These are phyloP conservation scores for Ptyas mucosa DNA, from an alignment of 2,113 vertebrate species.

Conservation along the genomic window DNA sequence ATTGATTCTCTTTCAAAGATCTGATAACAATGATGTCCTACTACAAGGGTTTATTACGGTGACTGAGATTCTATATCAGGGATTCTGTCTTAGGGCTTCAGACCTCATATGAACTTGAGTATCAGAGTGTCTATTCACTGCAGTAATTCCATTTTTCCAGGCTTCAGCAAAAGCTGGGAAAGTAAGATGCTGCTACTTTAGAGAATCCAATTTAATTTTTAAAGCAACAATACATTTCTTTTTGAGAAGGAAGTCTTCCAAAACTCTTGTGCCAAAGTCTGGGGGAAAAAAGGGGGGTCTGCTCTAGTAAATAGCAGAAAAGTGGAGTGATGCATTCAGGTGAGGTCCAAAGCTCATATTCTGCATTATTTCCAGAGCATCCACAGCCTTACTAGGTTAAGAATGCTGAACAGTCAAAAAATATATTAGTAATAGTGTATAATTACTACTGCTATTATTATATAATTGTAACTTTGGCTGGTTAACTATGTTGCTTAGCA, in stretches of 20 bases:
- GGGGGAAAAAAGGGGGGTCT: background rate
- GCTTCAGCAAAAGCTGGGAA: background rate
- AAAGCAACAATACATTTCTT: background rate
- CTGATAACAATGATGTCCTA: background rate
- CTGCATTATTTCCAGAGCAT: background rate
- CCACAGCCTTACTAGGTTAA: background rate
- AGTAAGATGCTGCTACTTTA: background rate
- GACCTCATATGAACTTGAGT: background rate
- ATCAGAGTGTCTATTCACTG: background rate
- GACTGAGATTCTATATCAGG: background rate
- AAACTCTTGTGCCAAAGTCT: background rate
- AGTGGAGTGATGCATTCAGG: background rate
- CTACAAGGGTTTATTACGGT: background rate
- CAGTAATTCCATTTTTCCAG: background rate
- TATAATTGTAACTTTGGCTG: background rate
- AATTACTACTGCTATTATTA: background rate
- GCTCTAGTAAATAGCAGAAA: background rate
- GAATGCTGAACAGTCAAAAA: background rate
- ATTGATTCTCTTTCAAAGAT: background rate
- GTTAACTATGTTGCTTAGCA: background rate
- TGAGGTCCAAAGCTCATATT: background rate
- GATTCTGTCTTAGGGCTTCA: background rate
- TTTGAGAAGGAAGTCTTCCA: background rate
- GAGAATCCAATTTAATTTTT: background rate
- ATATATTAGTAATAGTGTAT: background rate